phyloP scores from a whole-genome alignment of 2,888 invertebrate species.

The Lomographa bimaculata region DNA sequence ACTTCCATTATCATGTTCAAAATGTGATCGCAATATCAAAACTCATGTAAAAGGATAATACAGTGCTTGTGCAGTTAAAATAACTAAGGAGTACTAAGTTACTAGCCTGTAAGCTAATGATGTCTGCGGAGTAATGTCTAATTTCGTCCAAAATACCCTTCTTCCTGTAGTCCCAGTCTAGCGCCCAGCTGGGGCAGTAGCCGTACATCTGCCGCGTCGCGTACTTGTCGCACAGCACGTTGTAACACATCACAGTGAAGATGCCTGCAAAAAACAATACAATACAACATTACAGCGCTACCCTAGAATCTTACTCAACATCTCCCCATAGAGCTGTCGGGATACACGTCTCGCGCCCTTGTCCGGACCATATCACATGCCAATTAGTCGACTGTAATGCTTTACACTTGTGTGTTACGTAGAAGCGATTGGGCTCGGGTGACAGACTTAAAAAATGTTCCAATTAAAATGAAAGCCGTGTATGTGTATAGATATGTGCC shows the following conservation, averaged over 20 bases:
- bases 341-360: slow-evolving; percentile 47
- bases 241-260: slow-evolving; percentile 99
- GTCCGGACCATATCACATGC: slow-evolving; percentile 49
- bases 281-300: slow-evolving; percentile 16
- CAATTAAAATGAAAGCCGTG: slow-evolving; percentile 60
- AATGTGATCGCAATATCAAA: slow-evolving; percentile 23
- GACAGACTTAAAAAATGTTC: slow-evolving; percentile 62
- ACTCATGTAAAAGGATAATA: slow-evolving; percentile 28
- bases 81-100: slow-evolving; percentile 39
- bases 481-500: slow-evolving; percentile 58
- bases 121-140: slow-evolving; percentile 97
- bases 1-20: slow-evolving; percentile 5
- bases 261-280: slow-evolving; percentile 85
- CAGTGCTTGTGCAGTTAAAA: slow-evolving; percentile 33
- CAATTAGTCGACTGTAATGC: slow-evolving; percentile 55
- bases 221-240: slow-evolving; percentile 99
- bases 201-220: slow-evolving; percentile 99
- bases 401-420: slow-evolving; percentile 47
- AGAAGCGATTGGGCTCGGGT: slow-evolving; percentile 45
- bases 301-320: slow-evolving; percentile 23
- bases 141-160: slow-evolving; percentile 99
- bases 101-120: slow-evolving; percentile 91
- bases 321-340: slow-evolving; percentile 41
- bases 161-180: slow-evolving; percentile 99
- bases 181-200: slow-evolving; percentile 99